A percentile compares a stretch with the other conserved stretches of the same genome.
phyloP scores from a whole-genome alignment of 2,797 vertebrate species.

The Amblyopsis hoosieri region DNA sequence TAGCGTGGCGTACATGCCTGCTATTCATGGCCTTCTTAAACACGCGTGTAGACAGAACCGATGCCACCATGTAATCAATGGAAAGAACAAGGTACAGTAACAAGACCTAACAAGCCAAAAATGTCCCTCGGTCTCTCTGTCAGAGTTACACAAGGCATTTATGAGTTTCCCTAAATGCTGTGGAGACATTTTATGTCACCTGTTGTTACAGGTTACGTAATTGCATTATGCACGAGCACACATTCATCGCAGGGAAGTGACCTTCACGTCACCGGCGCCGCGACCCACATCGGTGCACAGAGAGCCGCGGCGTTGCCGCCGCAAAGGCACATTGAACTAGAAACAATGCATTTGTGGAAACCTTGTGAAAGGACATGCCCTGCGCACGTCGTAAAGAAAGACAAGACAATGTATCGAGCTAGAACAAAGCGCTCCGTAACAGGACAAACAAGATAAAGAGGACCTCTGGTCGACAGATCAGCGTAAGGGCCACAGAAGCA shows the following conservation, averaged over 20 bases:
- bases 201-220: constrained; percentile 11
- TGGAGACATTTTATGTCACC: constrained; percentile 31
- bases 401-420: constrained; percentile 17
- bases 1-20: constrained; percentile 36
- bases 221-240: constrained; percentile 10
- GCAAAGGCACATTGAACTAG: too few relatives aligned
- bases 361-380: neutral
- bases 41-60: constrained; percentile 24
- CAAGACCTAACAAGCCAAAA: constrained; percentile 36
- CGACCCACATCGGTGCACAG: neutral
- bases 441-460: constrained; percentile 21
- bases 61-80: constrained; percentile 23
- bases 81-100: constrained; percentile 3
- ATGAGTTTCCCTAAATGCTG: constrained; percentile 15
- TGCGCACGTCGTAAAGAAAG: constrained; percentile 17
- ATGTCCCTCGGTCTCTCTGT: neutral
- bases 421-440: constrained; percentile 33
- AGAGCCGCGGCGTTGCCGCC: too few relatives aligned
- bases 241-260: neutral
- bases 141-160: too few relatives aligned
- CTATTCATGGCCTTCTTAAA: constrained; percentile 30
- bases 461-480: constrained; percentile 39
- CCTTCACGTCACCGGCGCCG: neutral
- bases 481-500: constrained; percentile 14
- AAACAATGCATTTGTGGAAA: constrained; percentile 11